Evolutionary conservation across 2,888 invertebrate species (phyloP).

Genomic region (Cordilura impudica): DNA sequence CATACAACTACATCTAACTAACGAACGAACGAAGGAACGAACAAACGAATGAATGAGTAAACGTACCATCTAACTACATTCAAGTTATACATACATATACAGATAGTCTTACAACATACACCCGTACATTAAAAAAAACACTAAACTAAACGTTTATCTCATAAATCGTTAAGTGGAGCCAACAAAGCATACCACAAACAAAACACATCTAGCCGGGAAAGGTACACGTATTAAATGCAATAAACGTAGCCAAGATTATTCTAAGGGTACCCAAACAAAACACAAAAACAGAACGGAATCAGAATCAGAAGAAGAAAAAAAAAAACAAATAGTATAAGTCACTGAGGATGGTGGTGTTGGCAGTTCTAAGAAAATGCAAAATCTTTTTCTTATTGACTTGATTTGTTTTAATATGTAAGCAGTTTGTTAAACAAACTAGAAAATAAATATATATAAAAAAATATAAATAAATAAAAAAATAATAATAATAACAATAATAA

Average conservation of each 20-base stretch:
- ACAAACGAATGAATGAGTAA: not conserved
- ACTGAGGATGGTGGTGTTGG: not conserved
- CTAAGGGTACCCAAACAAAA: not conserved
- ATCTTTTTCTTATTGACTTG: conserved; percentile 48
- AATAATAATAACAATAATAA: too few species aligned
- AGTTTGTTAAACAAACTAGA: conserved; percentile 26
- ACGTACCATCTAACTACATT: conserved; percentile 17
- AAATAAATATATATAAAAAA: not conserved
- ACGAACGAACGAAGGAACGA: conserved; percentile 15
- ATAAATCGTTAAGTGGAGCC: conserved; percentile 62
- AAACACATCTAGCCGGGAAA: conserved; percentile 10
- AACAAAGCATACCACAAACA: conserved; percentile 58
- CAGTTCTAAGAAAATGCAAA: conserved; percentile 20
- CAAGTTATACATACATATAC: conserved; percentile 6
- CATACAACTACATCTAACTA: conserved; percentile 19
- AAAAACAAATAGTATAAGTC: conserved; percentile 18
- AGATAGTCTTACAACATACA: not conserved
- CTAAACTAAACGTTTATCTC: conserved; percentile 62
- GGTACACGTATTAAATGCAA: not conserved
- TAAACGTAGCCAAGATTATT: not conserved
- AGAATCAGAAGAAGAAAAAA: not conserved
- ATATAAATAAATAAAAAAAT: not conserved
- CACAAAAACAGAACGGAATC: not conserved
- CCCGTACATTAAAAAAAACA: not conserved
- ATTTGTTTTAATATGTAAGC: conserved; percentile 37